Evolutionary conservation across 2,113 vertebrate species (phyloP), one percentile per base, ranked within the genome.

Genomic region (Donacobius atricapilla): DNA sequence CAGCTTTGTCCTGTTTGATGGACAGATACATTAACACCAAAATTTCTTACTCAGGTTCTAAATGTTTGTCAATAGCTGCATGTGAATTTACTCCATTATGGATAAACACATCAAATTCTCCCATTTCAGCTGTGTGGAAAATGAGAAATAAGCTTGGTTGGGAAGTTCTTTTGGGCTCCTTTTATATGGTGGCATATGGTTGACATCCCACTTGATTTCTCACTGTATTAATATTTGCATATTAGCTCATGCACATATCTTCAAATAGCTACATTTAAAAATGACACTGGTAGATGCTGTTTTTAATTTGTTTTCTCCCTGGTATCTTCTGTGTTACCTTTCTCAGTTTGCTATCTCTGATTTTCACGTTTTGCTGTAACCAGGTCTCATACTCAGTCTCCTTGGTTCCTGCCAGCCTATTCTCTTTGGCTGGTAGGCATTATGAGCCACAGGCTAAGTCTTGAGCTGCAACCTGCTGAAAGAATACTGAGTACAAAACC

Each of bases 121-220:
- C 39, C 27, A 30, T 64, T 71, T 83, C 53, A 91, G 61, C 44
- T 71, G 18, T 72, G 66, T 54, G 48, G 61, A 57, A 86, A 83
- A 83, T 58, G 20, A 89, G 70, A 92, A 58, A 30, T 39, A 79
- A 76, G 51, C 16, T 71, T 76, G 44, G 27, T 66, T 83, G 48
- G 35, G 39, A 76, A 82, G 37, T 88, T 85, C 35, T 92, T 80
- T 42, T 78, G 44, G 48, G 63, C 25, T 90, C 13, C 30, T 94
- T 39, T 79, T 45, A 39, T 63, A 42, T 2, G 5, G 39, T 75
- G 70, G n/a, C 87, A 75, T 90, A 75, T 88, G 76, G 66, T 31
- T 95, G 76, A 79, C 66, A 76, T 89, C 83, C 87, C 66, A 86
- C 76, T 92, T 90, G 37, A 53, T 86, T 94, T 82, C 76, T 75